Evolutionary conservation across 2,113 vertebrate species (phyloP).

Genomic region (Tragulus kanchil): DNA sequence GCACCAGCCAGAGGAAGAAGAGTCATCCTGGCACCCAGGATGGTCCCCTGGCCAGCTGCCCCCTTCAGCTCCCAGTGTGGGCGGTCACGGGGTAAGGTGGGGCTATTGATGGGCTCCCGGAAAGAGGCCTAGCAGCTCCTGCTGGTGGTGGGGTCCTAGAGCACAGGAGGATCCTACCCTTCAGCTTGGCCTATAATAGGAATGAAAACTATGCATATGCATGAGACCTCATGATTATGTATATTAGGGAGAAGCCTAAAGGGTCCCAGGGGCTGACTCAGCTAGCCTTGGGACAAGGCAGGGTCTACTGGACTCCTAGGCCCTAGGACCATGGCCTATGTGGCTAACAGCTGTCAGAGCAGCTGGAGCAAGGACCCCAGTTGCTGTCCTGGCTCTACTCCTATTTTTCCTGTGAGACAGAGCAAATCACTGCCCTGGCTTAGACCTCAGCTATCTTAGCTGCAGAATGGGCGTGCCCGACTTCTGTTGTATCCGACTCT

Average conservation of each 20-base stretch:
- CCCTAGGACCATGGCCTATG: not conserved
- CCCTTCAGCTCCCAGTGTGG: not conserved
- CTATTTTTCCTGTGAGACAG: not conserved
- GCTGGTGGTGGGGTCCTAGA: not conserved
- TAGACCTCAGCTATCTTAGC: not conserved
- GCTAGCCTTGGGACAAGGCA: not conserved
- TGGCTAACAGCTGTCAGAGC: not conserved
- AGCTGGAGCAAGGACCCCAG: not conserved
- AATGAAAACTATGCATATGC: constrained; percentile 5
- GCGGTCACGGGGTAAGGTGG: not conserved
- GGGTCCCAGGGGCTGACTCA: not conserved
- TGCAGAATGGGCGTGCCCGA: not conserved
- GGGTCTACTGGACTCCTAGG: not conserved
- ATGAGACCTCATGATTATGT: constrained; percentile 6
- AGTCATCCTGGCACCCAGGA: not conserved
- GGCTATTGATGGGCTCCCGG: not conserved
- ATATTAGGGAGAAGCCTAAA: not conserved
- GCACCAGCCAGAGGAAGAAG: not conserved
- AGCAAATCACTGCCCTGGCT: not conserved
- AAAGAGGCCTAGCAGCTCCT: not conserved
- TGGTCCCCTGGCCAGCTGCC: too few relatives aligned
- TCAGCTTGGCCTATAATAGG: not conserved
- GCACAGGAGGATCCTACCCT: not conserved
- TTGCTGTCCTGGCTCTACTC: not conserved
- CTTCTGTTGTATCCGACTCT: not conserved